Evolutionary conservation across 2,888 invertebrate species (phyloP).

Genomic region (Eristalis tenax): DNA sequence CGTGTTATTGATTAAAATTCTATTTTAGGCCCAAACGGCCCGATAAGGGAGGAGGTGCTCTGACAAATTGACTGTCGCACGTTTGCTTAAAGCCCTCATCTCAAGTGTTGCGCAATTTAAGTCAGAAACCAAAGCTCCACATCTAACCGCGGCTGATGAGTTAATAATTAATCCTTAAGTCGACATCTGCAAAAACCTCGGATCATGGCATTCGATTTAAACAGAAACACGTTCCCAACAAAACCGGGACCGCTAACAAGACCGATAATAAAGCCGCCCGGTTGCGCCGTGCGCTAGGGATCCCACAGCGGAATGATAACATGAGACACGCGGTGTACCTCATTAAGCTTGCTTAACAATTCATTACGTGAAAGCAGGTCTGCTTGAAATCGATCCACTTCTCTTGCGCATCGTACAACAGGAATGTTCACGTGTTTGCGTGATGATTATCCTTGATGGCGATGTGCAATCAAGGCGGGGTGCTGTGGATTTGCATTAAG

Average conservation of each 20-base stretch:
- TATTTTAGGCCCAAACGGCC: not conserved
- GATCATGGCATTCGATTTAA: no score
- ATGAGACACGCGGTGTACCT: conserved; percentile 6
- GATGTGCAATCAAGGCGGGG: not conserved
- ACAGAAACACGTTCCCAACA: not conserved
- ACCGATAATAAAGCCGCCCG: not conserved
- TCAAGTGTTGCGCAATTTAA: not conserved
- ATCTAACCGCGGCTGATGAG: not conserved
- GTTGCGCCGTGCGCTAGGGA: no score
- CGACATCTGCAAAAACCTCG: no score
- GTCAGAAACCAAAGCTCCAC: not conserved
- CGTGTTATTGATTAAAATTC: not conserved
- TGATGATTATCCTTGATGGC: conserved; percentile 14
- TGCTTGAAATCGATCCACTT: conserved; percentile 25
- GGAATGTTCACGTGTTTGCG: not conserved
- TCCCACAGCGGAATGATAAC: not conserved
- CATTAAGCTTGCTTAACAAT: conserved; percentile 36
- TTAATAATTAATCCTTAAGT: not conserved
- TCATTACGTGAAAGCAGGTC: conserved; percentile 34
- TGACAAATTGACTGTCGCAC: not conserved
- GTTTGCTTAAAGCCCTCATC: not conserved
- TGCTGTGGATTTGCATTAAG: not conserved
- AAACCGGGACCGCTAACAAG: not conserved
- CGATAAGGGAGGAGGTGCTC: not conserved
- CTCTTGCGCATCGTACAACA: no score